Evolutionary conservation across 2,113 vertebrate genomes (phyloP).

Genomic region (Elaphurus davidianus): DNA sequence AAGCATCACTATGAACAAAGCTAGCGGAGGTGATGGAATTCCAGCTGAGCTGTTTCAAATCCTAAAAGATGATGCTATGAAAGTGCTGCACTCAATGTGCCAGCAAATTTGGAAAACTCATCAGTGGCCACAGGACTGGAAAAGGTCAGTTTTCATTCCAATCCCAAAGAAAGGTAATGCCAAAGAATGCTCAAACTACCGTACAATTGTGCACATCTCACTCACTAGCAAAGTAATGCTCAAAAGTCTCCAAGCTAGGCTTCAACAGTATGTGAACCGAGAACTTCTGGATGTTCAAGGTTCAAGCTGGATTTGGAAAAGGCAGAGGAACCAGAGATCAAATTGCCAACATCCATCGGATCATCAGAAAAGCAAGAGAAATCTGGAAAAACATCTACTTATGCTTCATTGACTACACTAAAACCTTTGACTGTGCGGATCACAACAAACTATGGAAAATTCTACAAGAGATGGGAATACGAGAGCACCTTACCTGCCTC

Average conservation of each 20-base stretch:
- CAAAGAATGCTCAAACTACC: neutral
- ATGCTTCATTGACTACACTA: neutral
- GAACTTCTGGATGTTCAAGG: neutral
- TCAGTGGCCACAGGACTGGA: neutral
- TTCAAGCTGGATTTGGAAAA: neutral
- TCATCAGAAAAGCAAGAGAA: neutral
- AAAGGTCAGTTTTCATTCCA: neutral
- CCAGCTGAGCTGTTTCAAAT: neutral
- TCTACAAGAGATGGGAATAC: neutral
- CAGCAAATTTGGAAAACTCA: neutral
- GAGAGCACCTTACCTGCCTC: neutral
- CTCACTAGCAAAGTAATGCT: neutral
- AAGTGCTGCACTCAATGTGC: neutral
- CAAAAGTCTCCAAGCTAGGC: neutral
- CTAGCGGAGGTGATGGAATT: neutral
- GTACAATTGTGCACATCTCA: neutral
- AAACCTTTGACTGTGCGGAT: neutral
- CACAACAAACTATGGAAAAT: neutral
- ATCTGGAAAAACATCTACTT: neutral
- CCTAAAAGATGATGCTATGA: neutral
- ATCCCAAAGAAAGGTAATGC: neutral
- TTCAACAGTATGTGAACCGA: neutral
- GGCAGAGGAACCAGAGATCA: neutral
- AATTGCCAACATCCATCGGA: neutral
- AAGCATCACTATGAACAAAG: neutral